Evolutionary conservation across 2,797 vertebrate species (phyloP), one percentile per base, ranked within the genome.

Genomic region (Squalus acanthias): DNA sequence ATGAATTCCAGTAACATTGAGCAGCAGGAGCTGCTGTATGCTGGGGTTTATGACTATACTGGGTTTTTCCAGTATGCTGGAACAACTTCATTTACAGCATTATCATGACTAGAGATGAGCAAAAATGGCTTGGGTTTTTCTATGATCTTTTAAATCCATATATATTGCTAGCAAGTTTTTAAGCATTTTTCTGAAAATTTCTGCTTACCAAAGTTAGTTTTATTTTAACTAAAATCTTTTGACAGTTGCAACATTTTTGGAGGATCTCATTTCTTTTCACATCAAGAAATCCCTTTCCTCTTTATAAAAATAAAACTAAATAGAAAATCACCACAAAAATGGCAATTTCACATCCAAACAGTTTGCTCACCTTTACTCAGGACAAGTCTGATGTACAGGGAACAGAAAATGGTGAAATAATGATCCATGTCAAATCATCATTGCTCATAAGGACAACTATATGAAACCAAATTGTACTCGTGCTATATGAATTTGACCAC

Each of bases 301-400:
- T 24, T 69, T 93, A 93, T 93, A 93, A 93, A 93, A 93, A 93
- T 93, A 93, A 93, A 93, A 69, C 4, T 69, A 93, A 63, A 63
- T 76, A 95, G 94, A 76, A 57, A 95, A 76, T 95, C 50, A 53
- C 69, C 70, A 53, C 69, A 76, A 60, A 91, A 92, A 95, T 70
- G 67, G 72, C 57, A 53, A 95, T 95, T 57, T 24, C 70, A 76
- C 53, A 76, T 24, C 53, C 94, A 95, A 74, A 74, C 26, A 29
- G 3, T 60, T 74, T 76, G 94, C 70, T 76, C 72, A 60, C 70
- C 94, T 95, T 76, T 57, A 60, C 93, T 95, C 94, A 95, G 94
- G 94, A 95, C 70, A 95, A 95, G 46, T 95, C 94, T 95, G 70
- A 6, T 33, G 26, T 76, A 72, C 69, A 95, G 94, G 70, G 94